These are phyloP conservation scores for Exocentrus adspersus DNA, from an alignment of 2,888 invertebrate species.

Conservation along the genomic window DNA sequence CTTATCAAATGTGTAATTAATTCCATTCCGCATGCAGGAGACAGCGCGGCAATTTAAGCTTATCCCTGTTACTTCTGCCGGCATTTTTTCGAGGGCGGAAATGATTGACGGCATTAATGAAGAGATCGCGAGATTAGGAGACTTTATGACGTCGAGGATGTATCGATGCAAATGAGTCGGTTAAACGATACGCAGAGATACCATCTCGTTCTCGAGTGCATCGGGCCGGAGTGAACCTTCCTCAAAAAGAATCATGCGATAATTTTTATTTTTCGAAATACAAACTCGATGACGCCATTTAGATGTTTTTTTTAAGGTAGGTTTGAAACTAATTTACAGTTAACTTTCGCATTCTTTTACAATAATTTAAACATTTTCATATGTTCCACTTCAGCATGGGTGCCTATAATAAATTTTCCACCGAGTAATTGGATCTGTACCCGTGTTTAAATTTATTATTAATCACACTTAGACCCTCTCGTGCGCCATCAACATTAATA, in stretches of 20 bases:
- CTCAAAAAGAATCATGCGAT: not conserved
- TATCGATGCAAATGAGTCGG: conserved; percentile 11
- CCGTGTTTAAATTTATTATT: not conserved
- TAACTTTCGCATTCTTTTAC: too few species aligned
- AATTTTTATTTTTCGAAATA: too few species aligned
- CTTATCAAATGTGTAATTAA: not conserved
- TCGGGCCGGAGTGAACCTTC: not conserved
- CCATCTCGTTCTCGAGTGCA: conserved; percentile 10
- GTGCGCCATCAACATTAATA: not conserved
- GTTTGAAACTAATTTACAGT: too few species aligned
- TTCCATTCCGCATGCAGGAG: not conserved
- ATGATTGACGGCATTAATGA: conserved; percentile 21
- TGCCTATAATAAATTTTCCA: not conserved
- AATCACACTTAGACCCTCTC: not conserved
- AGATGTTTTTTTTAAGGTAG: too few species aligned
- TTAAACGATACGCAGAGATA: conserved; percentile 8
- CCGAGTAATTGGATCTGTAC: not conserved
- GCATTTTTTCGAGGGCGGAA: not conserved
- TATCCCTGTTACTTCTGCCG: conserved; percentile 1
- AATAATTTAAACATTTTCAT: too few species aligned
- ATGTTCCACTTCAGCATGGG: too few species aligned
- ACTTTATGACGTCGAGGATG: conserved; percentile 9
- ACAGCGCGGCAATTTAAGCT: conserved; percentile 8
- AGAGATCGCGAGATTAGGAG: conserved; percentile 10
- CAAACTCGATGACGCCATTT: too few species aligned